phyloP scores from a whole-genome alignment of 2,888 invertebrate genomes.

The Hylaea fasciaria region DNA sequence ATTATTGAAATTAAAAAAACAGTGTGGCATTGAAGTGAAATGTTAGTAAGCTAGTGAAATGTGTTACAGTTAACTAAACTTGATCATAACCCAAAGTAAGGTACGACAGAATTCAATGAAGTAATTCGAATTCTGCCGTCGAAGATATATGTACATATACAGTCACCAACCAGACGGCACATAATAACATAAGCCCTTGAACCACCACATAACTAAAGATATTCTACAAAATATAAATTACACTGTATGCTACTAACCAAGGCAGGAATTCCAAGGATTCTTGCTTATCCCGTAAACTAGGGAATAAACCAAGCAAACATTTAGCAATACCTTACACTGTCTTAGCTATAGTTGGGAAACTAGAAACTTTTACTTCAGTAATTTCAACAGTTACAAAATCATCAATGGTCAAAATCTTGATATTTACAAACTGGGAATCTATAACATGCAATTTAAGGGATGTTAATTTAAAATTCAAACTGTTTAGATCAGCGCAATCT shows the following conservation, averaged over 20 bases:
- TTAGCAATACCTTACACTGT: slow-evolving; percentile 61
- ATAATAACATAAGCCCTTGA: slow-evolving; percentile 50
- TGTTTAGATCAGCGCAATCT: slow-evolving; percentile 26
- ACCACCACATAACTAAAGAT: slow-evolving; percentile 46
- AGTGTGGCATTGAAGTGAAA: slow-evolving; percentile 66
- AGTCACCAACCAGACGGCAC: slow-evolving; percentile 33
- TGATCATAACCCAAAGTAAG: slow-evolving; percentile 39
- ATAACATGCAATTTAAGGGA: slow-evolving; percentile 30
- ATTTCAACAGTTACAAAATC: slow-evolving; percentile 3
- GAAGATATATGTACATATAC: slow-evolving; percentile 25
- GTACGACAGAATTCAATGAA: slow-evolving; percentile 49
- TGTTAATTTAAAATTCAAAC: slow-evolving; percentile 26
- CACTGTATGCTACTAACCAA: slow-evolving; percentile 89
- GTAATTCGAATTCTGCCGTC: slow-evolving; percentile 36
- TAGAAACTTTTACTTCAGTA: slow-evolving; percentile 7
- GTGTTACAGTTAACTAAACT: slow-evolving; percentile 52
- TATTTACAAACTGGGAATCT: slow-evolving; percentile 20
- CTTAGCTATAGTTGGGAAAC: slow-evolving; percentile 29
- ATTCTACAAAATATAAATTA: slow-evolving; percentile 66
- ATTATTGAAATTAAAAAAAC: slow-evolving; percentile 57
- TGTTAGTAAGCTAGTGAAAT: slow-evolving; percentile 77
- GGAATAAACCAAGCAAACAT: slow-evolving; percentile 80
- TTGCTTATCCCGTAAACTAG: slow-evolving; percentile 92
- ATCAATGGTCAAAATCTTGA: slow-evolving; percentile 11
- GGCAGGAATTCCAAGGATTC: slow-evolving; percentile 91